phyloP scores from a whole-genome alignment of 2,113 vertebrate genomes.

The Globicephala melas region DNA sequence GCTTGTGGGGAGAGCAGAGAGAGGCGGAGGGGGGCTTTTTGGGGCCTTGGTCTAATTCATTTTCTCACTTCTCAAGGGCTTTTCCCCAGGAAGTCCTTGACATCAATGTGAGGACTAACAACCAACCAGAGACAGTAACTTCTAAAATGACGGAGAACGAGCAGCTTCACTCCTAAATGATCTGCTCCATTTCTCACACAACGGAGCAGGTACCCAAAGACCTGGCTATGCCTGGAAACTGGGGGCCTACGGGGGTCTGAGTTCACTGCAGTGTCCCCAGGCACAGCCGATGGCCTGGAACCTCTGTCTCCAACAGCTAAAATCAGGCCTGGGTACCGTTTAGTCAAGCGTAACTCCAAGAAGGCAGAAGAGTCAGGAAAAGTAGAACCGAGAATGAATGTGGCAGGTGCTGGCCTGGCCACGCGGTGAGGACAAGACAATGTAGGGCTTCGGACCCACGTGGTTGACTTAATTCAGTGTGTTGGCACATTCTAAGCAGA shows the following conservation, averaged over 20 bases:
- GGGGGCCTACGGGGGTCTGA: neutral
- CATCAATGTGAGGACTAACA: too few species aligned
- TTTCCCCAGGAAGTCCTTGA: neutral
- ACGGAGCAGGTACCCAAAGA: neutral
- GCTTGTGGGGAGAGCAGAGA: neutral
- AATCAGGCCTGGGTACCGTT: too few species aligned
- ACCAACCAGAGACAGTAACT: neutral
- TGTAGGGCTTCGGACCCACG: accelerated
- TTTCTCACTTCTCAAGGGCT: neutral
- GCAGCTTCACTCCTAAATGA: neutral
- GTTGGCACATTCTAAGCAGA: too few species aligned
- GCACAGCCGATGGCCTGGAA: accelerated
- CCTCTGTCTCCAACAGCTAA: neutral
- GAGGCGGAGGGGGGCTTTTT: too few species aligned
- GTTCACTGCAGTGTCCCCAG: accelerated
- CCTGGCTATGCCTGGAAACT: neutral
- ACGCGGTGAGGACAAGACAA: neutral
- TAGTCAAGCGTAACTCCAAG: neutral
- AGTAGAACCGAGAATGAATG: accelerated
- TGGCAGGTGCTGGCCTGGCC: accelerated
- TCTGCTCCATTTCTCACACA: accelerated
- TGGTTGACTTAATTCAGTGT: accelerated
- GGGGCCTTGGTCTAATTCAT: neutral
- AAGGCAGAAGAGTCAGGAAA: neutral
- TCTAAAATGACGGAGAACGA: accelerated